Evolutionary conservation across 2,888 invertebrate species (phyloP), one percentile per base, ranked within the genome.

Genomic region (Didymodactylos carnosus): DNA sequence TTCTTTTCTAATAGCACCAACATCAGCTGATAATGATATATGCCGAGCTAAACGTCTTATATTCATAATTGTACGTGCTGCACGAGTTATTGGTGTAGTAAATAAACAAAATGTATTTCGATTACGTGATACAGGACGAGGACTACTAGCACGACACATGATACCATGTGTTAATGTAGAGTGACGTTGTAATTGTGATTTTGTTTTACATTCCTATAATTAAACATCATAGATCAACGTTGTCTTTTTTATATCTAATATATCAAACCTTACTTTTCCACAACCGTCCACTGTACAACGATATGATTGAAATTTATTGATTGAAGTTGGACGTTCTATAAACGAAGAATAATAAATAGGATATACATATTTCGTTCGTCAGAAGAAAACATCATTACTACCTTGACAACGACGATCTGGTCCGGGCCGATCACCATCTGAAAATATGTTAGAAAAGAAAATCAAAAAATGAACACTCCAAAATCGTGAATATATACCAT

Each of bases 1-100:
- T 62, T 62, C 19, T 11, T 19, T 35, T n/a, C 62, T 29, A 35
- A 62, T 35, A 14, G 29, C 35, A 62, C 35, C 35, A 10, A 62
- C 35, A 35, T 62, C 35, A 35, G 35, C 35, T 35, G 35, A 35
- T 10, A 8, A 7, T 6, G 35, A 10, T 35, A 14, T 2, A 35
- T n/a, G 19, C 29, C 35, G 19, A 19, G 62, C 62, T 19, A 62
- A 35, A 35, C 29, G 62, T 62, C 62, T 29, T 1, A 62, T 70
- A 25, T 71, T 29, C 35, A 43, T 43, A 19, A 74, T 23, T 23
- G 71, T 13, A 16, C 74, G 39, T 16, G 41, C 74, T 23, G 71
- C 74, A 41, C 46, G 29, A 27, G 71, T 71, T 71, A 74, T 71
- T 35, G 74, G 74, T 13, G 74, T 74, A 5, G 71, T 71, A 6